phyloP scores from a whole-genome alignment of 2,797 vertebrate species.

The Mormyrus hasselquistii region DNA sequence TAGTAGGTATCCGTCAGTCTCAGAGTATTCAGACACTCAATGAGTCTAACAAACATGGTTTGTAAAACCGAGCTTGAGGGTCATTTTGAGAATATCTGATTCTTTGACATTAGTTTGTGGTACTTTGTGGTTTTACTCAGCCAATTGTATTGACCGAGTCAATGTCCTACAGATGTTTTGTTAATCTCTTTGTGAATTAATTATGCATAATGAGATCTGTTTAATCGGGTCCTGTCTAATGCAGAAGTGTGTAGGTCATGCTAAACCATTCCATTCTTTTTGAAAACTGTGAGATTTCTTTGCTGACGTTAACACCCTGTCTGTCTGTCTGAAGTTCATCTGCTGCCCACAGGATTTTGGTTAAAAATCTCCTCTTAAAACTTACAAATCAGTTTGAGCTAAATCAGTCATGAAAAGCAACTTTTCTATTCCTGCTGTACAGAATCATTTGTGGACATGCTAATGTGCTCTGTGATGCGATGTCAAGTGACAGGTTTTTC shows the following conservation, averaged over 20 bases:
- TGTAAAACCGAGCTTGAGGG: background rate
- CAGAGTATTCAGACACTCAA: background rate
- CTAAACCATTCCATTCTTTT: background rate
- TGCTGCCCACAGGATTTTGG: conserved; percentile 25
- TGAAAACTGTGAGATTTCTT: background rate
- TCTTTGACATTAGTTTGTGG: background rate
- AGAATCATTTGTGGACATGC: conserved; percentile 50
- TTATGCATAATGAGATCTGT: background rate
- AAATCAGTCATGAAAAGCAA: conserved; percentile 55
- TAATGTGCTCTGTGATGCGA: conserved; percentile 52
- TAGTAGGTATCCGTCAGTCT: background rate
- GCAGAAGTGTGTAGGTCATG: background rate
- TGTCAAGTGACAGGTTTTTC: conserved; percentile 57
- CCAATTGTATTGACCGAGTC: background rate
- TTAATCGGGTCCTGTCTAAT: background rate
- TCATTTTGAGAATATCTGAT: background rate
- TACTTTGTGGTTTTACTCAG: background rate
- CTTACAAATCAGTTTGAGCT: conserved; percentile 62
- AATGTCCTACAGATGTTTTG: background rate
- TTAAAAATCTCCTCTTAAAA: conserved; percentile 51
- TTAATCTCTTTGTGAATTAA: background rate
- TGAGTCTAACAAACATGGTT: background rate
- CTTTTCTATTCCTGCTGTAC: conserved; percentile 43
- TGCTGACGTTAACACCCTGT: background rate
- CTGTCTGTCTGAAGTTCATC: background rate